Evolutionary conservation across 2,888 invertebrate genomes (phyloP).

Genomic region (Dasypogon diadema): DNA sequence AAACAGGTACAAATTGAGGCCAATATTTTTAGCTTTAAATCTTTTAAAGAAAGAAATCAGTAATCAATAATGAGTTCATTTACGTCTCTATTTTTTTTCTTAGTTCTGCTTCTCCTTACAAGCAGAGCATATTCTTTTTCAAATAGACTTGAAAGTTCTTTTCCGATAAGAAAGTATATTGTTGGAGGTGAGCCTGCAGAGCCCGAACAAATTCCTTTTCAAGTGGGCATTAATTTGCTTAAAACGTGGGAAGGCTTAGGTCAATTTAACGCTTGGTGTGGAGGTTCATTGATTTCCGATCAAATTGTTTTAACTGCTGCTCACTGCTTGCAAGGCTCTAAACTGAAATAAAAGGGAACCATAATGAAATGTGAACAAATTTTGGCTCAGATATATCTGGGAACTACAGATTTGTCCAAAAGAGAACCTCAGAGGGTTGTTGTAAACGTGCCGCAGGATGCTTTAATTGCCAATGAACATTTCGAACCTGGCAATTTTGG

Average conservation of each 20-base stretch:
- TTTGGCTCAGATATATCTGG: too few relatives aligned
- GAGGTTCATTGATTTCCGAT: conserved; percentile 18
- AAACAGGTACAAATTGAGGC: too few relatives aligned
- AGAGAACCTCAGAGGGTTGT: conserved; percentile 1
- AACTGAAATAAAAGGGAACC: too few relatives aligned
- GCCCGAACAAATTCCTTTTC: conserved; percentile 10
- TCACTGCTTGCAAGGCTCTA: conserved; percentile 36
- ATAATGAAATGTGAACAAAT: too few relatives aligned
- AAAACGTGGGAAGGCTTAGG: not conserved
- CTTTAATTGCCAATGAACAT: conserved; percentile 21
- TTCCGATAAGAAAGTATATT: not conserved
- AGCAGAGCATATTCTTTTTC: too few relatives aligned
- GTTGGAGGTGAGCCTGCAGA: conserved; percentile 2
- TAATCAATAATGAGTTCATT: too few relatives aligned
- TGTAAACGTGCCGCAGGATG: not conserved
- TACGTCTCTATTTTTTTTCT: too few relatives aligned
- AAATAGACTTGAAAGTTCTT: too few relatives aligned
- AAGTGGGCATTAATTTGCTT: not conserved
- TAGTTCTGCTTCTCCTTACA: too few relatives aligned
- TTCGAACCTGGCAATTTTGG: not conserved
- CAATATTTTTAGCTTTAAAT: too few relatives aligned
- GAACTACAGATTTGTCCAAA: conserved; percentile 10
- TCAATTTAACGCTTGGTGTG: not conserved
- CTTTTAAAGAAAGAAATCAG: too few relatives aligned
- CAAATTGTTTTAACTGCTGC: conserved; percentile 48